Evolutionary conservation across 2,888 invertebrate species (phyloP), one percentile per base, ranked within the genome.

Genomic region (Ctenicera cuprea): DNA sequence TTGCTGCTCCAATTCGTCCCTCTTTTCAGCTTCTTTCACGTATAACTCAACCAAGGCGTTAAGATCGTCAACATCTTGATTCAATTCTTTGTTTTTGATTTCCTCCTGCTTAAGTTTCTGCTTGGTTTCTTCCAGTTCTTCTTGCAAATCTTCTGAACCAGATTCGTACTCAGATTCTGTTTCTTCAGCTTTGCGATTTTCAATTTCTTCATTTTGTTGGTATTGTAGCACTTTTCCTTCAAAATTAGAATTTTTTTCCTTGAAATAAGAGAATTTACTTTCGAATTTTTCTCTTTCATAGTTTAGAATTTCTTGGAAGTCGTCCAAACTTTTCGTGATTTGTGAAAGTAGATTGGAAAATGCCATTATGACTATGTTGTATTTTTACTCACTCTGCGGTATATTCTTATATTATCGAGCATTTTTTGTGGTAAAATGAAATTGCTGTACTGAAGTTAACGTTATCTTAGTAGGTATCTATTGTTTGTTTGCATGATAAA

Each of bases 51-150:
- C 1, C 26, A 30, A 22, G 0, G 54, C 54, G 7, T 30, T 54
- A 14, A 54, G 33, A 12, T 50, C 50, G 9, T 50, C 50, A 14
- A 54, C 54, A 30, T 61, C 61, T 22, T 61, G 37, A 8, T 61
- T 16, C 5, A 61, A 18, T 18, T 33, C 33, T 33, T 14, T 57
- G 33, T 33, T 37, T 14, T 57, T 30, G 8, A 33, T 14, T 57
- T 33, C 30, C 11, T 57, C 11, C 3, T 33, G 11, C 0, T 18
- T 12, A 4, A 61, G 18, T 20, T 61, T 61, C 12, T n/a, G 20
- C 5, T 61, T 38, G n/a, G 16, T 18, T 0, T 61, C 41, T 38
- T 61, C 61, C 1, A 18, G 9, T 14, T 37, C 59, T 11, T 12
- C n/a, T 22, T 52, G 18, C 4, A 12, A 52, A 22, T 52, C 54